A percentile compares a stretch with the other conserved stretches of the same genome.
Evolutionary conservation across 2,888 invertebrate genomes (phyloP).

Genomic region (Melangyna quadrimaculata): DNA sequence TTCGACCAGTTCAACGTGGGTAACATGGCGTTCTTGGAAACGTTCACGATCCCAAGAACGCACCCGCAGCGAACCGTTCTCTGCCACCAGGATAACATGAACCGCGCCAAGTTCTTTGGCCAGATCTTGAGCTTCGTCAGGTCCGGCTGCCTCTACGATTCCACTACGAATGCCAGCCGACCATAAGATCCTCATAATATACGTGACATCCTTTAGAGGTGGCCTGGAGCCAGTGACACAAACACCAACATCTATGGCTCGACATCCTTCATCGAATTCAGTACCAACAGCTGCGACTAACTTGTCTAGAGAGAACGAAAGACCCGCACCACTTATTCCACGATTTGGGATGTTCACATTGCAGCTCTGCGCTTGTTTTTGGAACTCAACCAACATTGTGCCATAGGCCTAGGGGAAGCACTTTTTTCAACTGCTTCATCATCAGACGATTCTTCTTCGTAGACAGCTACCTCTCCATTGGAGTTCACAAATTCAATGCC

Average conservation of each 20-base stretch:
- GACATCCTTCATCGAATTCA: conserved; percentile 82
- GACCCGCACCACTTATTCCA: conserved; percentile 86
- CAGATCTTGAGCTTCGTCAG: conserved; percentile 86
- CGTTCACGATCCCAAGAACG: conserved; percentile 85
- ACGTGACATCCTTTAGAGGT: conserved; percentile 83
- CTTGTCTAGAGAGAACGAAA: conserved; percentile 92
- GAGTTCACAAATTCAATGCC: conserved; percentile 81
- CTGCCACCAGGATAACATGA: conserved; percentile 83
- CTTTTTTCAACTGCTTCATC: conserved; percentile 71
- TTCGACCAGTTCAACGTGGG: conserved; percentile 85
- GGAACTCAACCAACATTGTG: conserved; percentile 87
- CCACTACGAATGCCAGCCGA: conserved; percentile 85
- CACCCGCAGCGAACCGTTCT: conserved; percentile 79
- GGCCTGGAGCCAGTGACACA: conserved; percentile 85
- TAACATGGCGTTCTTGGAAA: conserved; percentile 86
- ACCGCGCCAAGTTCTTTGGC: conserved; percentile 84
- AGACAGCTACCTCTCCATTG: conserved; percentile 78
- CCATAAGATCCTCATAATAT: conserved; percentile 87
- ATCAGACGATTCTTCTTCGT: conserved; percentile 74
- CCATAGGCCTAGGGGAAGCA: conserved; percentile 77
- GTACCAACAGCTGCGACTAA: conserved; percentile 85
- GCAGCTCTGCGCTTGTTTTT: conserved; percentile 81
- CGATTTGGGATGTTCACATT: conserved; percentile 77
- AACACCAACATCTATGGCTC: conserved; percentile 85
- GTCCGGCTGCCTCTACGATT: conserved; percentile 83